Conservation (phyloP, 2,888 invertebrate genomes). For the Megalurothrips usitatus region DNA sequence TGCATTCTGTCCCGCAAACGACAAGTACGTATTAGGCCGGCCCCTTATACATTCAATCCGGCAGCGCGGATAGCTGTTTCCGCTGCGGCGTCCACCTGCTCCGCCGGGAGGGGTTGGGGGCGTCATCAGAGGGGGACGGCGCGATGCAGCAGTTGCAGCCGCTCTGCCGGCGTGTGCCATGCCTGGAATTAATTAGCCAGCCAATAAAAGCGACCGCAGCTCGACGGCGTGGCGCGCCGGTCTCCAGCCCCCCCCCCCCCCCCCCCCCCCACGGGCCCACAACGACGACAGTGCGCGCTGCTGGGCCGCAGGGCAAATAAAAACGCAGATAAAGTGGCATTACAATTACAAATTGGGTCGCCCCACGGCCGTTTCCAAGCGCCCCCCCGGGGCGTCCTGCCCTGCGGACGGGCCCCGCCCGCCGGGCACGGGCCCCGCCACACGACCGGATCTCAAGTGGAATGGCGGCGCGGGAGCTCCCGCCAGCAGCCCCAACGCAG, state of each 20-base stretch:
- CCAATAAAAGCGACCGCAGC: conserved; percentile 23
- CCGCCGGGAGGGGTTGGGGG: neutral
- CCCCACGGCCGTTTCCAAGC: neutral
- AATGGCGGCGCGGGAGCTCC: neutral
- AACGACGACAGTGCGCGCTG: neutral
- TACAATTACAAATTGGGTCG: conserved; percentile 25
- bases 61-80: too few relatives aligned
- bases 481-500: too few relatives aligned
- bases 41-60: too few relatives aligned
- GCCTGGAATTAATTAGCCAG: conserved; percentile 18
- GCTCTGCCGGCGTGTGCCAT: neutral
- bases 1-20: too few relatives aligned
- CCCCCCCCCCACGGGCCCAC: neutral
- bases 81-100: neutral
- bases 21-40: too few relatives aligned
- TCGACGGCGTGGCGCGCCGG: neutral
- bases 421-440: too few relatives aligned
- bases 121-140: neutral
- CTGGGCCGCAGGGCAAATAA: conserved; percentile 9
- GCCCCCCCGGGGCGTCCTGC: neutral
- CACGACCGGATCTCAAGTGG: too few relatives aligned
- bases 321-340: conserved; percentile 24
- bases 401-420: neutral
- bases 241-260: neutral
- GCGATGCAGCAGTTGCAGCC: neutral